These are phyloP conservation scores for Psilopsiagon aymara DNA, from an alignment of 2,113 vertebrate species.

Conservation along the genomic window DNA sequence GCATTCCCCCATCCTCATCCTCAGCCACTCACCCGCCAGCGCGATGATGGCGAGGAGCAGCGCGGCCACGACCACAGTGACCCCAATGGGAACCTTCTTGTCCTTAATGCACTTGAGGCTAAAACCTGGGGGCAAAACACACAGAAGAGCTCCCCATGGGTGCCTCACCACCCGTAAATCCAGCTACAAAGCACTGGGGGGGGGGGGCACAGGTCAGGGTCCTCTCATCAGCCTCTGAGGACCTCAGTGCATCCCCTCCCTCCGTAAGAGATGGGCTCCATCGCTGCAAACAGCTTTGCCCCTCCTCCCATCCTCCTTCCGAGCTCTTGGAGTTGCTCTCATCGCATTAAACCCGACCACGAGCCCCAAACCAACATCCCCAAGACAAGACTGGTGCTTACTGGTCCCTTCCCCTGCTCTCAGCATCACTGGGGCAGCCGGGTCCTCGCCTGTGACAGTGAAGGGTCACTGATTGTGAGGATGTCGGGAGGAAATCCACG, in stretches of 20 bases:
- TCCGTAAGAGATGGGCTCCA: not conserved
- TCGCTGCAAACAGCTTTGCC: not conserved
- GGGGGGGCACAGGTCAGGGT: not conserved
- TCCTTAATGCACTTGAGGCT: not conserved
- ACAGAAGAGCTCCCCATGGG: rapidly evolving
- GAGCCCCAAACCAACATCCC: rapidly evolving
- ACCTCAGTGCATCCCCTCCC: too few relatives aligned
- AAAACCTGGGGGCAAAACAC: not conserved
- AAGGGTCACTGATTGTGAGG: not conserved
- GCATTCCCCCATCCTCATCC: not conserved
- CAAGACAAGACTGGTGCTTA: not conserved
- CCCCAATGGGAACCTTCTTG: not conserved
- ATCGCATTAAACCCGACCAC: not conserved
- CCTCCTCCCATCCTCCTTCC: not conserved
- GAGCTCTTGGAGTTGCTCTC: not conserved
- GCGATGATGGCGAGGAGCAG: not conserved
- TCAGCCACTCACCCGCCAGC: not conserved
- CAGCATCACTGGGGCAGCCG: rapidly evolving
- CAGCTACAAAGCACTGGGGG: not conserved
- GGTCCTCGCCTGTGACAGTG: not conserved
- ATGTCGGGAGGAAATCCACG: not conserved
- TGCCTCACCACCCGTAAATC: not conserved
- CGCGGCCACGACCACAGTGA: not conserved
- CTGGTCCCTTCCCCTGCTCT: not conserved
- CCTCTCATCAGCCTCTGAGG: not conserved